Percentiles rank a stretch among this genome's conserved stretches.
phyloP scores from a whole-genome alignment of 2,888 invertebrate species.

The Lucinisca nassula region DNA sequence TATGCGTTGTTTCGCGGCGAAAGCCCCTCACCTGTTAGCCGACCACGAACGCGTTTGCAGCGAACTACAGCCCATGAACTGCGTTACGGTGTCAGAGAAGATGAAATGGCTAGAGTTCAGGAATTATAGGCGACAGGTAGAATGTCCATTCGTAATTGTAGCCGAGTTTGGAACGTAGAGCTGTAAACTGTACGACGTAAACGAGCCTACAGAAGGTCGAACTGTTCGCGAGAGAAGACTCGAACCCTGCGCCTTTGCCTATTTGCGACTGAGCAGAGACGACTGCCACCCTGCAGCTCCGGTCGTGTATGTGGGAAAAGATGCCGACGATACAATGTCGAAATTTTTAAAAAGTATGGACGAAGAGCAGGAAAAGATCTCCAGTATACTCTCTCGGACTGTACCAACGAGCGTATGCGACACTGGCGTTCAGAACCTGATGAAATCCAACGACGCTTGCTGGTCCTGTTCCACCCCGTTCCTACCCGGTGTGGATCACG shows the following conservation, averaged over 20 bases:
- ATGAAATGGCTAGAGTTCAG: no score
- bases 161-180: not conserved
- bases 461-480: not conserved
- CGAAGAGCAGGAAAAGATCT: not conserved
- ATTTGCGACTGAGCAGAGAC: not conserved
- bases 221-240: not conserved
- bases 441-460: not conserved
- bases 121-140: not conserved
- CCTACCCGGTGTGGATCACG: not conserved
- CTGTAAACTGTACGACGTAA: not conserved
- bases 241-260: conserved; percentile 3
- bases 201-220: not conserved
- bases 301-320: not conserved
- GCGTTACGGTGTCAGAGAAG: no score
- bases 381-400: not conserved
- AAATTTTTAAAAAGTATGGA: not conserved
- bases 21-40: no score
- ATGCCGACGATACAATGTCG: conserved; percentile 4
- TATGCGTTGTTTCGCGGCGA: no score
- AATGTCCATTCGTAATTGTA: conserved; percentile 5
- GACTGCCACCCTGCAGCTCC: not conserved
- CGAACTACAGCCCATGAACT: no score
- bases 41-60: no score
- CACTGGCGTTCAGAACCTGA: not conserved
- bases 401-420: not conserved